Conservation (phyloP, 2,888 invertebrate genomes). For the Epirrhoe tristata region DNA sequence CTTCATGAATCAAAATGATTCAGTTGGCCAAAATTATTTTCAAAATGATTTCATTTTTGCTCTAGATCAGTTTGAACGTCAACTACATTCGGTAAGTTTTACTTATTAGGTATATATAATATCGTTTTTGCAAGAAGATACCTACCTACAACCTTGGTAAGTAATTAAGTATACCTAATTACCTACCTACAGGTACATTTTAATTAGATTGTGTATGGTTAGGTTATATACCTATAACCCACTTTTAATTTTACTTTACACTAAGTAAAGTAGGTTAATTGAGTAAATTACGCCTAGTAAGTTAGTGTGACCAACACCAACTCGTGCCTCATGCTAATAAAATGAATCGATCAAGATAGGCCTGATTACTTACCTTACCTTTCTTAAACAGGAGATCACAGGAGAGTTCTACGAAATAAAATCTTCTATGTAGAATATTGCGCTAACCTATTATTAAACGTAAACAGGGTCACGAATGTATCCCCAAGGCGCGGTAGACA, state of each 20-base stretch:
- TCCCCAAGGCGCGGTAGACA: too few relatives aligned
- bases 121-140: too few relatives aligned
- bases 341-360: neutral
- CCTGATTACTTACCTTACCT: neutral
- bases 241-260: too few relatives aligned
- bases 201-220: too few relatives aligned
- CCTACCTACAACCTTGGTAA: too few relatives aligned
- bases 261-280: neutral
- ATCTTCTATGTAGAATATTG: too few relatives aligned
- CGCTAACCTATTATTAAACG: too few relatives aligned
- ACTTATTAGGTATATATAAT: too few relatives aligned
- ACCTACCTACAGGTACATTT: neutral
- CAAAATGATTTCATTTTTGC: conserved; percentile 2
- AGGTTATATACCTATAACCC: neutral
- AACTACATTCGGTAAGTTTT: conserved; percentile 57
- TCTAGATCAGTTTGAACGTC: conserved; percentile 55
- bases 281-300: conserved; percentile 13
- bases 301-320: conserved; percentile 17
- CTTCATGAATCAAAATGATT: neutral
- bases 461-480: too few relatives aligned
- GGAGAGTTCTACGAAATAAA: neutral
- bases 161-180: neutral
- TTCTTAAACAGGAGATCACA: neutral
- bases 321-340: conserved; percentile 1
- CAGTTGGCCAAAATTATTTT: neutral